phyloP scores from a whole-genome alignment of 2,888 invertebrate species.

The Labia minor region DNA sequence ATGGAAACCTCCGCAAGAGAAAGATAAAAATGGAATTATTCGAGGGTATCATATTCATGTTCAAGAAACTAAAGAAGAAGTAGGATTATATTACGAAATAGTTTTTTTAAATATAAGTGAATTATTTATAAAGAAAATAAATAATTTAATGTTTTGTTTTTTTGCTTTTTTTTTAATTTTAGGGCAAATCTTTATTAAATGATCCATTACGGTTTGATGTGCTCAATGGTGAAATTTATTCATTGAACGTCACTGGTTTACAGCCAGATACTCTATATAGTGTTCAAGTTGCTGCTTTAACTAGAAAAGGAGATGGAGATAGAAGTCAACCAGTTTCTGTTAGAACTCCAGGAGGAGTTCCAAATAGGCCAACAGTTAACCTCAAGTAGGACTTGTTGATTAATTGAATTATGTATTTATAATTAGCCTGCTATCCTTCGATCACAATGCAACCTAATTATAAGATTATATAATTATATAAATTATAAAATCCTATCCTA shows the following conservation, averaged over 20 bases:
- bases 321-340: slow-evolving; percentile 74
- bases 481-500: too few relatives aligned
- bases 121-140: too few relatives aligned
- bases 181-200: slow-evolving; percentile 70
- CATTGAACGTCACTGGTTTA: slow-evolving; percentile 75
- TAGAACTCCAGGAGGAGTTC: slow-evolving; percentile 88
- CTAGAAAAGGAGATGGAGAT: slow-evolving; percentile 93
- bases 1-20: slow-evolving; percentile 87
- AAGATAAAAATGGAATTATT: slow-evolving; percentile 89
- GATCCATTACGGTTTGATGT: slow-evolving; percentile 82
- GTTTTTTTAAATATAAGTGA: background rate
- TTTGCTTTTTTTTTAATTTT: slow-evolving; percentile 18
- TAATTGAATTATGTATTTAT: background rate
- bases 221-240: slow-evolving; percentile 62
- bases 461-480: too few relatives aligned
- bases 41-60: slow-evolving; percentile 94
- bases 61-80: slow-evolving; percentile 80
- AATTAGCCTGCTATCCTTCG: too few relatives aligned
- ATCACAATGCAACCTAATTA: too few relatives aligned
- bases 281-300: slow-evolving; percentile 90
- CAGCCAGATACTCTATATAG: slow-evolving; percentile 93
- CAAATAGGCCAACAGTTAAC: slow-evolving; percentile 69
- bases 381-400: slow-evolving; percentile 50
- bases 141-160: background rate
- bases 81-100: slow-evolving; percentile 32